Evolutionary conservation across 2,113 vertebrate species (phyloP), one percentile per base, ranked within the genome.

Genomic region (Halichoerus grypus): DNA sequence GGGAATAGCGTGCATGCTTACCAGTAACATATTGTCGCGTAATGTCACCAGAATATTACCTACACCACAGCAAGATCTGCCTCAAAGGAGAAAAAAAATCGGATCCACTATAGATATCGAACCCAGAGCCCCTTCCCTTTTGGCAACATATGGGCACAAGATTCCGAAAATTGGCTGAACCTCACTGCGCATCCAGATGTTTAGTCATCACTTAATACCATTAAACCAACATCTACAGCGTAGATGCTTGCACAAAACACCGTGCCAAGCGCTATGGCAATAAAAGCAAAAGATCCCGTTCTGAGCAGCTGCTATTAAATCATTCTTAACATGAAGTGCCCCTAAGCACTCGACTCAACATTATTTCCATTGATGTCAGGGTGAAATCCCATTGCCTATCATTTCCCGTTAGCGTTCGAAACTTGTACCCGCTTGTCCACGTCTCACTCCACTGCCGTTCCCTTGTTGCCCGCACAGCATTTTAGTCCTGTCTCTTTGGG

Each of bases 291-390:
- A 42, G 39, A 88, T 51, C 90, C 89, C 13, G 77, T 91, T 88
- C 72, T 82, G 82, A 96, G 96, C 65, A 86, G 93, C 91, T 97
- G 72, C 79, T 84, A 9, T 49, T 88, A 88, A 97, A 80, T 93
- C 92, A 80, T 90, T 92, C 77, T 72, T 96, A 79, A 79, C 36
- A 49, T 46, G 79, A 95, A 82, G 88, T 95, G 92, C 86, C 89
- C 90, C 61, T 5, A 72, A 94, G 96, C 87, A 51, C 39, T 91
- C 31, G n/a, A 36, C 59, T 89, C 90, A 33, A 4, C 83, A 51
- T 95, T 39, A 42, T 92, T 95, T 88, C 84, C 84, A 67, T 13
- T 86, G 90, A 97, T 96, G 93, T 95, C 93, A 79, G 93, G 57
- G 88, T 83, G 87, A 91, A 96, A 93, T 65, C 94, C 82, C 84